A percentile compares a stretch with the other conserved stretches of the same genome.
Conservation (phyloP, 2,888 invertebrate genomes). For the Nomada fabriciana region DNA sequence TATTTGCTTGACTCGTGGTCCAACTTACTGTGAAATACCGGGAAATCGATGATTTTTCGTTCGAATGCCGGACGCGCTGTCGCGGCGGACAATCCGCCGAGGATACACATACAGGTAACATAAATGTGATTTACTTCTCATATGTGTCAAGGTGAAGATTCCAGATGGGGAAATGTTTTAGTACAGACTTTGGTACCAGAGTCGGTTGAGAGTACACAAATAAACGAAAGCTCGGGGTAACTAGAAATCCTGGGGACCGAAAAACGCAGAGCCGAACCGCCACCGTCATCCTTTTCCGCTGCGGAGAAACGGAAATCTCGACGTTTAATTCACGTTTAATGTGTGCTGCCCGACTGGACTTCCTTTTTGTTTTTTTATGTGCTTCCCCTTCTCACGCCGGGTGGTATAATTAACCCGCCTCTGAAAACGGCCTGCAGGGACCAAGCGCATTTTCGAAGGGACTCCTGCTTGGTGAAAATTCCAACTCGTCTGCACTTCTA, state of each 20-base stretch:
- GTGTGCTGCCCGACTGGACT: conserved; percentile 64
- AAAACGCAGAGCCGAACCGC: conserved; percentile 59
- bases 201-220: conserved; percentile 56
- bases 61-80: no score
- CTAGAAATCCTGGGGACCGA: conserved; percentile 38
- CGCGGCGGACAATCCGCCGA: no score
- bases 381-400: conserved; percentile 65
- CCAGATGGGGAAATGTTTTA: conserved; percentile 20
- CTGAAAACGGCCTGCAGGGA: conserved; percentile 73
- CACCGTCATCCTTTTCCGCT: conserved; percentile 61
- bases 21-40: no score
- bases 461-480: conserved; percentile 68
- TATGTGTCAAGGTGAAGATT: neutral
- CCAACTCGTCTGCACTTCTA: conserved; percentile 70
- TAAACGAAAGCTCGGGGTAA: conserved; percentile 47
- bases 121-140: neutral
- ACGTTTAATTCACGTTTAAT: conserved; percentile 74
- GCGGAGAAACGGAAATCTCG: conserved; percentile 72
- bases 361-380: conserved; percentile 55
- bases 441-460: conserved; percentile 72
- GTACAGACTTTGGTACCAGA: conserved; percentile 28
- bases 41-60: neutral
- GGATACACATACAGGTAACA: neutral
- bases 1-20: neutral
- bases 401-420: conserved; percentile 74